phyloP scores from a whole-genome alignment of 1,140 invertebrate genomes.

The Hesperophylax magnus region DNA sequence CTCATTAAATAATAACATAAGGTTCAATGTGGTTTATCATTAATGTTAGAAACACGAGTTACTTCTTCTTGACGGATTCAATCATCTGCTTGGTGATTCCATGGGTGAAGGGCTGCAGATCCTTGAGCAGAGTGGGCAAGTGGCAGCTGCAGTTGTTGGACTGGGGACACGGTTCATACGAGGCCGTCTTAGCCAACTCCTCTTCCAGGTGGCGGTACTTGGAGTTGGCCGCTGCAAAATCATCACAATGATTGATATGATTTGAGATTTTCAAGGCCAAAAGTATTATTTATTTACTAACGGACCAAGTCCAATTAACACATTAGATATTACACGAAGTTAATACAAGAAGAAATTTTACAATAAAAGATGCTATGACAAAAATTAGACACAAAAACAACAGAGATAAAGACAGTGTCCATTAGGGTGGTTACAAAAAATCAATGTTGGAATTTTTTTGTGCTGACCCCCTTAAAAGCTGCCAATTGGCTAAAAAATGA shows the following conservation, averaged over 20 bases:
- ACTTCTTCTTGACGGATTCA: constrained; percentile 72
- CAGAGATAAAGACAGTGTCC: too few species aligned
- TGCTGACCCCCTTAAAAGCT: too few species aligned
- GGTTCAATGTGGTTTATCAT: too few species aligned
- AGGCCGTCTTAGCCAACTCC: constrained; percentile 59
- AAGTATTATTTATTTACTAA: too few species aligned
- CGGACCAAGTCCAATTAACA: too few species aligned
- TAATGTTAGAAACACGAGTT: background rate
- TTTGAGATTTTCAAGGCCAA: background rate
- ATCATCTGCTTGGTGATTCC: constrained; percentile 80
- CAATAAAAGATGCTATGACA: too few species aligned
- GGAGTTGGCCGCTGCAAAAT: constrained; percentile 65
- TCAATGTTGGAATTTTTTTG: too few species aligned
- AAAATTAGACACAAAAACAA: too few species aligned
- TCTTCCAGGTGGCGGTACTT: constrained; percentile 61
- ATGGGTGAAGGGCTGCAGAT: constrained; percentile 79
- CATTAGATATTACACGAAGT: too few species aligned
- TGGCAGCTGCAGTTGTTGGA: constrained; percentile 75
- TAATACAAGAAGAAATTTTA: too few species aligned
- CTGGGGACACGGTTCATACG: constrained; percentile 66
- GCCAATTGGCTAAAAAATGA: background rate
- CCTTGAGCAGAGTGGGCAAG: constrained; percentile 75
- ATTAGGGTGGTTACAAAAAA: too few species aligned
- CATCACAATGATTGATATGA: background rate
- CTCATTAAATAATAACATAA: too few species aligned